Conservation (phyloP, 2,113 vertebrate species). For the Rhadina sibilatrix region DNA sequence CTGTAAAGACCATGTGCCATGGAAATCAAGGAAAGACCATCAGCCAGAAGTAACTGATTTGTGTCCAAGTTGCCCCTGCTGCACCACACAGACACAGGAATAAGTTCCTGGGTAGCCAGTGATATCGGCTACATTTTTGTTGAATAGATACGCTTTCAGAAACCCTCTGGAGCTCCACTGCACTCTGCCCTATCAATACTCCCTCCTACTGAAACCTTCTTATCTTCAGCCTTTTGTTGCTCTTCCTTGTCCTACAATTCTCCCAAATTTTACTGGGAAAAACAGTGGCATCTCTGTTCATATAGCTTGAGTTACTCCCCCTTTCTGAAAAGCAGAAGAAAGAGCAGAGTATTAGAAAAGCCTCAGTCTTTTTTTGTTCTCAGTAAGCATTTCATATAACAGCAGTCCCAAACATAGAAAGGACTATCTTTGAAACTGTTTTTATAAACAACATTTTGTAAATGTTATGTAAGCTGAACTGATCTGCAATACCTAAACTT, state of each 20-base stretch:
- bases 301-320: background rate
- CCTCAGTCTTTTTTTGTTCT: background rate
- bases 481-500: constrained; percentile 34
- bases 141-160: background rate
- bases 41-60: background rate
- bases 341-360: background rate
- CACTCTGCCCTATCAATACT: background rate
- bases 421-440: background rate
- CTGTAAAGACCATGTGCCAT: background rate
- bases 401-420: background rate
- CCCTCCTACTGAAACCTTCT: background rate
- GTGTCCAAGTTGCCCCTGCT: background rate
- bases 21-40: background rate
- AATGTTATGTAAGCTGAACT: background rate
- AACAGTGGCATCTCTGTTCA: background rate
- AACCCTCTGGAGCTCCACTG: background rate
- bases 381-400: background rate
- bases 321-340: background rate
- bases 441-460: constrained; percentile 9
- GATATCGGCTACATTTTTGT: background rate
- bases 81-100: background rate
- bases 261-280: background rate
- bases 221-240: background rate
- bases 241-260: background rate
- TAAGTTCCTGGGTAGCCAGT: background rate